A percentile compares a stretch with the other conserved stretches of the same genome.
Evolutionary conservation across 2,113 vertebrate genomes (phyloP).

Genomic region (Ifrita kowaldi): DNA sequence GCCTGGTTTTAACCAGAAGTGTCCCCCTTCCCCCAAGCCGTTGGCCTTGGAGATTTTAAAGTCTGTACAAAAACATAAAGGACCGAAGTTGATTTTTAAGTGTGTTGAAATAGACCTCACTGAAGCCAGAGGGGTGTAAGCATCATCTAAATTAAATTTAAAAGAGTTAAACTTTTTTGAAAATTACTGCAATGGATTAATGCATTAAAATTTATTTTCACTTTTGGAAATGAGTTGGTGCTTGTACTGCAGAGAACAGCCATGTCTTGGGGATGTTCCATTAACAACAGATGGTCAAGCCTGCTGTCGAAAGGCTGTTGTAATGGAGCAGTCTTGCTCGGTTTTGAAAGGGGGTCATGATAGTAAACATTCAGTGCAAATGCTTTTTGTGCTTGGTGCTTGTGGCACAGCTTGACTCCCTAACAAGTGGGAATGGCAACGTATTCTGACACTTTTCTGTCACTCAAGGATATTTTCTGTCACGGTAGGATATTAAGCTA

Average conservation of each 20-base stretch:
- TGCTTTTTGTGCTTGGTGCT: background rate
- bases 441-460: background rate
- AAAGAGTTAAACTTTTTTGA: background rate
- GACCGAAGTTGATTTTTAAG: background rate
- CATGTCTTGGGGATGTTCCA: background rate
- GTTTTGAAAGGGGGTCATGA: background rate
- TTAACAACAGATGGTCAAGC: constrained; percentile 5
- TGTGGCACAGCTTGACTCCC: background rate
- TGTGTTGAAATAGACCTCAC: background rate
- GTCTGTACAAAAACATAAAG: background rate
- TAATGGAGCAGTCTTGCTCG: background rate
- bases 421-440: background rate
- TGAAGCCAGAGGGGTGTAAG: background rate
- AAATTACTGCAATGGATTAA: background rate
- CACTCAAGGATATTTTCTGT: too few relatives aligned
- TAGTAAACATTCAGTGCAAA: background rate
- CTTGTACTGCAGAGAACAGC: background rate
- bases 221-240: background rate
- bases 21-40: fast-evolving
- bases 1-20: background rate
- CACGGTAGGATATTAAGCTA: background rate
- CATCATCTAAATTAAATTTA: background rate
- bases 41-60: background rate
- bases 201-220: background rate
- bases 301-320: background rate